phyloP scores from a whole-genome alignment of 2,888 invertebrate species.

The Drosophila greeni region DNA sequence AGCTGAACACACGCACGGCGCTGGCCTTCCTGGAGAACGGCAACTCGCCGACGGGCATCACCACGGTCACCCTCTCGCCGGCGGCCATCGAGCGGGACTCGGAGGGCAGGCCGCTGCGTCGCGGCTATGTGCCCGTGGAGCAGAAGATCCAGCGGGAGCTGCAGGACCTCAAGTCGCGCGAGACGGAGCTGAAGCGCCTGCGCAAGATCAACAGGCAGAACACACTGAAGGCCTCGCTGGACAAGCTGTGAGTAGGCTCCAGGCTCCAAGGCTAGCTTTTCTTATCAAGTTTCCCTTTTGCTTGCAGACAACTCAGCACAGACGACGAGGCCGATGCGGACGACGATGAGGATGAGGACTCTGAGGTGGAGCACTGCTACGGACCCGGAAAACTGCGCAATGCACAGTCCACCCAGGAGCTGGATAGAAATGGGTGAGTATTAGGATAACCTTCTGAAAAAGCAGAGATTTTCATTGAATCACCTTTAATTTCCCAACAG shows the following conservation, averaged over 20 bases:
- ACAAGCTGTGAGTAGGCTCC: slow-evolving; percentile 79
- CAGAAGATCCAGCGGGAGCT: slow-evolving; percentile 93
- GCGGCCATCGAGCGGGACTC: slow-evolving; percentile 81
- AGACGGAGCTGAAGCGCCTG: slow-evolving; percentile 87
- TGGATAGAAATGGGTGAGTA: slow-evolving; percentile 80
- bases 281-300: too few relatives aligned
- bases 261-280: too few relatives aligned
- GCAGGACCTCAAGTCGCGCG: slow-evolving; percentile 89
- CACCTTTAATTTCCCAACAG: slow-evolving; percentile 14
- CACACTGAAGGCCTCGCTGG: slow-evolving; percentile 83
- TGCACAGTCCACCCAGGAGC: slow-evolving; percentile 84
- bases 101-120: slow-evolving; percentile 84
- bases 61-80: slow-evolving; percentile 74
- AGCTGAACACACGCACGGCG: slow-evolving; percentile 59
- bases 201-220: slow-evolving; percentile 82
- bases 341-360: slow-evolving; percentile 83
- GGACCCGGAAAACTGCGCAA: slow-evolving; percentile 83
- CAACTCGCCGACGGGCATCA: slow-evolving; percentile 24
- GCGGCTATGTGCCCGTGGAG: slow-evolving; percentile 90
- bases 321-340: slow-evolving; percentile 81
- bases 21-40: slow-evolving; percentile 56
- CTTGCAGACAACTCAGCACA: slow-evolving; percentile 76
- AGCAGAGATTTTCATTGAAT: background rate
- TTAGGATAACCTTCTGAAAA: fast-evolving
- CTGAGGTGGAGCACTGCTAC: slow-evolving; percentile 82